A percentile compares a stretch with the other conserved stretches of the same genome.
Conservation (phyloP, 1,140 invertebrate species). For the Nasonia vitripennis region DNA sequence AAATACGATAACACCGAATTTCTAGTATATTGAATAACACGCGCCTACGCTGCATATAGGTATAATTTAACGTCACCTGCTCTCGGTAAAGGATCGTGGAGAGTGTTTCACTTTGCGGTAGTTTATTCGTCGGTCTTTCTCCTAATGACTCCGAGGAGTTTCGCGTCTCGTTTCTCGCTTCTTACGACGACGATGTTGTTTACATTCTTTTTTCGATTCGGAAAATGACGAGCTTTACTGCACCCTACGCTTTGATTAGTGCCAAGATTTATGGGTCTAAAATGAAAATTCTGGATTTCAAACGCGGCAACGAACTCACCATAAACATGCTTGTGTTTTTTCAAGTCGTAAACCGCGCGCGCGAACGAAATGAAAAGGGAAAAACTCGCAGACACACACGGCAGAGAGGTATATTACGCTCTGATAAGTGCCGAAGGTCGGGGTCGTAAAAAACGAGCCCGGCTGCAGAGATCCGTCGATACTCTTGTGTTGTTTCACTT, state of each 20-base stretch:
- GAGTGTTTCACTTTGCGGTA: no score
- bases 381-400: not conserved
- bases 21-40: not conserved
- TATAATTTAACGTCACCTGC: slow-evolving; percentile 31
- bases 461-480: slow-evolving; percentile 21
- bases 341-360: not conserved
- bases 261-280: no score
- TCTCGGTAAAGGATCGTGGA: not conserved
- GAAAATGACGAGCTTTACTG: no score
- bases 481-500: slow-evolving; percentile 43
- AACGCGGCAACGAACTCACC: not conserved
- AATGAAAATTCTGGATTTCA: not conserved
- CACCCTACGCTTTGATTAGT: no score
- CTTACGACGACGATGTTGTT: not conserved
- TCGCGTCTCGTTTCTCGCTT: not conserved
- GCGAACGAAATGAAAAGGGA: slow-evolving; percentile 1
- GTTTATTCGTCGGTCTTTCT: no score
- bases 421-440: slow-evolving; percentile 41
- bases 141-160: no score
- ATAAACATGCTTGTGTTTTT: not conserved
- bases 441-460: slow-evolving; percentile 11
- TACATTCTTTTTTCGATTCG: not conserved
- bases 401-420: slow-evolving; percentile 4
- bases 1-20: not conserved
- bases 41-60: no score